A percentile compares a stretch with the other conserved stretches of the same genome.
These are phyloP conservation scores for Thereva unica DNA, from an alignment of 2,888 invertebrate genomes.

Conservation along the genomic window DNA sequence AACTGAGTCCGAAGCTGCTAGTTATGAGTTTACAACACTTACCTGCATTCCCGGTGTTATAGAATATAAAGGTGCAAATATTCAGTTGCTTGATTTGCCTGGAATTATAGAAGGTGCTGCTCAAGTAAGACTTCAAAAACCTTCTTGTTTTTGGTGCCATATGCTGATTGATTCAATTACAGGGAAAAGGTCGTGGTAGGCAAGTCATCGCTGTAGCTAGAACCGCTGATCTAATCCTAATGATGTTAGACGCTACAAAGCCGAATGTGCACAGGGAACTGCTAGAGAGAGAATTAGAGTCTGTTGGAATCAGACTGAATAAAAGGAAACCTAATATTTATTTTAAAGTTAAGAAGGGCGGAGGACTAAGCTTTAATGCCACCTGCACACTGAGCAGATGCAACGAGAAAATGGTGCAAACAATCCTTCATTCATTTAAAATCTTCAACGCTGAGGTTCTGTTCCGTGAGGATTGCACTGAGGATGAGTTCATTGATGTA, in stretches of 20 bases:
- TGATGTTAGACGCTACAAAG: constrained; percentile 99
- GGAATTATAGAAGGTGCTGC: constrained; percentile 99
- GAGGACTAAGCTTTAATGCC: constrained; percentile 95
- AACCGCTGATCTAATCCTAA: constrained; percentile 95
- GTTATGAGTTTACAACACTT: constrained; percentile 97
- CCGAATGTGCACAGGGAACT: constrained; percentile 92
- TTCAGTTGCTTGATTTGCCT: constrained; percentile 96
- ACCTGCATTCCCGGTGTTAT: constrained; percentile 99
- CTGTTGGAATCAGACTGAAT: constrained; percentile 96
- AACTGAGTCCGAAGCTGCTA: constrained; percentile 95
- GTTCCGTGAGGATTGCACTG: constrained; percentile 93
- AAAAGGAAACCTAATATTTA: constrained; percentile 96
- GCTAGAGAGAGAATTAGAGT: constrained; percentile 93
- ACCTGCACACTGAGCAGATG: constrained; percentile 91
- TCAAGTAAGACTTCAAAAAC: constrained; percentile 59
- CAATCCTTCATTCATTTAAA: constrained; percentile 98
- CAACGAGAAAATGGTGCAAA: constrained; percentile 96
- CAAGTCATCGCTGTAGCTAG: constrained; percentile 98
- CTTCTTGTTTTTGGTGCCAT: background rate
- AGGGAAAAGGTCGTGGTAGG: constrained; percentile 85
- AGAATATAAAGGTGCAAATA: constrained; percentile 97
- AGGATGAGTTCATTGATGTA: constrained; percentile 98
- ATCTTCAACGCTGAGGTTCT: constrained; percentile 94
- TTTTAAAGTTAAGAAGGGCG: constrained; percentile 96
- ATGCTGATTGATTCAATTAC: constrained; percentile 8